These are phyloP conservation scores for Bombus impatiens DNA, from an alignment of 1,140 invertebrate species.

Conservation along the genomic window DNA sequence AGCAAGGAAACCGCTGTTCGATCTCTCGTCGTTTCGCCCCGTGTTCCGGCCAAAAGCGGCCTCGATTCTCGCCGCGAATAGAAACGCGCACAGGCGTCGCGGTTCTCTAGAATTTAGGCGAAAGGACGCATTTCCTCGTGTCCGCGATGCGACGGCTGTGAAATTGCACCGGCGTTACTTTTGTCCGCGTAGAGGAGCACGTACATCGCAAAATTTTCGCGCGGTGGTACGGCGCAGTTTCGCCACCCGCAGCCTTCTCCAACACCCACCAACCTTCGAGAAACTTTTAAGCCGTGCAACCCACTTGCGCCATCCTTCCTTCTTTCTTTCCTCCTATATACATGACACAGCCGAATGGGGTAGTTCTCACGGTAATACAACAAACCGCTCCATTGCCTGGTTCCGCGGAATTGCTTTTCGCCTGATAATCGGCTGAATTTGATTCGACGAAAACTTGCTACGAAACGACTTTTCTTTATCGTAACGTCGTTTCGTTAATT, in stretches of 20 bases:
- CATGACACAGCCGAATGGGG: background rate
- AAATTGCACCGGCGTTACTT: conserved; percentile 64
- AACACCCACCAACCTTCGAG: background rate
- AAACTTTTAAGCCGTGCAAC: conserved; percentile 20
- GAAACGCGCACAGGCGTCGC: background rate
- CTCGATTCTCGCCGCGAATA: background rate
- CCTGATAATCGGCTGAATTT: background rate
- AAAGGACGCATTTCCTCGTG: conserved; percentile 64
- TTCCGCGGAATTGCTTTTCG: conserved; percentile 37
- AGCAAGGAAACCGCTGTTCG: background rate
- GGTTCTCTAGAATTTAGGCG: conserved; percentile 5
- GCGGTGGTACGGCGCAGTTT: conserved; percentile 30
- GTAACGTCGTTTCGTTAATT: background rate
- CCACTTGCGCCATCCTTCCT: background rate
- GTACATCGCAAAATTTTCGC: conserved; percentile 44
- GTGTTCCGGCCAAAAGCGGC: background rate
- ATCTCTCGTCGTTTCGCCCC: background rate
- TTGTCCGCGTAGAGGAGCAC: conserved; percentile 45
- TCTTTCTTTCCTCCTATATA: background rate
- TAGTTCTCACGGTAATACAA: conserved; percentile 27
- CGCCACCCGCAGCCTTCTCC: background rate
- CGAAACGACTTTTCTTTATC: background rate
- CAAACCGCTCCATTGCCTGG: conserved; percentile 31
- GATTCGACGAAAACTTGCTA: background rate
- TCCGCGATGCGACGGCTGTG: conserved; percentile 66